These are phyloP conservation scores for Syrphus vitripennis DNA, from an alignment of 2,888 invertebrate genomes.

Conservation along the genomic window DNA sequence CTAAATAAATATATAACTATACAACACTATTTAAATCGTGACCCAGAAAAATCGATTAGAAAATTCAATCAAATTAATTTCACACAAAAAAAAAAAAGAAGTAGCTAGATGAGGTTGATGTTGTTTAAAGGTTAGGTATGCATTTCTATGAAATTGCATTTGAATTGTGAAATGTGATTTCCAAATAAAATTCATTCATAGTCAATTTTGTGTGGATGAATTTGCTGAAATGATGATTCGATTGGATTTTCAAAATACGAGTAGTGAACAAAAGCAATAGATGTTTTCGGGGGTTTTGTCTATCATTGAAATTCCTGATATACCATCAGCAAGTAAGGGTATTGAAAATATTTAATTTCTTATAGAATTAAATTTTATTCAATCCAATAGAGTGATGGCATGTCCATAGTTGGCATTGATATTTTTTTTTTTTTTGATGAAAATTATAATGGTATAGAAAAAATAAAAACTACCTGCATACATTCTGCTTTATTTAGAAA, in stretches of 20 bases:
- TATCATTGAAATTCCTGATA: no score
- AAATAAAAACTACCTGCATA: no score
- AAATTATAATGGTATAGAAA: no score
- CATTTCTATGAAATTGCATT: background rate
- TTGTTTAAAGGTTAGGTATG: background rate
- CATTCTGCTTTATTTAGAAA: no score
- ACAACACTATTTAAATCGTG: background rate
- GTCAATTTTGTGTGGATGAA: background rate
- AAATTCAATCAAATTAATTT: slow-evolving; percentile 35
- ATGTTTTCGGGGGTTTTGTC: no score
- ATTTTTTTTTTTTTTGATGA: no score
- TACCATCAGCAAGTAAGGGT: no score
- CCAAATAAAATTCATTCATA: background rate
- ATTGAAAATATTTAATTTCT: no score
- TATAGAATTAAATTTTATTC: no score
- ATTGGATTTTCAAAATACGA: background rate
- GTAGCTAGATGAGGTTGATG: background rate
- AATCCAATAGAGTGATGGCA: no score
- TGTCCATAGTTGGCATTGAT: no score
- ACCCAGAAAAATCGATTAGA: slow-evolving; percentile 39
- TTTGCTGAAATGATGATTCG: background rate
- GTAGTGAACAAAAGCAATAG: background rate
- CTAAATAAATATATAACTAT: background rate
- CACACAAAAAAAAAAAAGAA: background rate
- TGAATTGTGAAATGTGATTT: background rate